Evolutionary conservation across 2,797 vertebrate genomes (phyloP).

Genomic region (Falco berigora): DNA sequence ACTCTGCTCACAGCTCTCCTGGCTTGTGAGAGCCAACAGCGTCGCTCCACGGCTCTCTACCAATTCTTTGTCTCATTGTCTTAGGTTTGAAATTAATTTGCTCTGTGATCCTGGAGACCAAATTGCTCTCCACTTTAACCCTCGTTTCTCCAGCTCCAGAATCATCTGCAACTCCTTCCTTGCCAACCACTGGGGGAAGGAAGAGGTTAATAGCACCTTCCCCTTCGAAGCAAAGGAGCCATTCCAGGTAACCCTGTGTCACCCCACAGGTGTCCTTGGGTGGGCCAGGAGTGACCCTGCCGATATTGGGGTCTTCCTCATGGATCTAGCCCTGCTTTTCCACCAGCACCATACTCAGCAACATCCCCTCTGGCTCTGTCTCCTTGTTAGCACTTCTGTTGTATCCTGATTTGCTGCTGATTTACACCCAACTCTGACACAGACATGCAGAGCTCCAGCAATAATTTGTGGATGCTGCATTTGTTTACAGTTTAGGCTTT

Average conservation of each 20-base stretch:
- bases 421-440: not conserved
- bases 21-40: not conserved
- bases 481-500: not conserved
- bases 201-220: conserved; percentile 70
- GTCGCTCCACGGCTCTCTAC: fast-evolving
- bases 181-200: conserved; percentile 73
- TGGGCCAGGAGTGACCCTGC: not conserved
- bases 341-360: not conserved
- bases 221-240: conserved; percentile 71
- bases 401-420: not conserved
- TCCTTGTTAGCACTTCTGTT: not conserved
- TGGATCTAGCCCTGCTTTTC: not conserved
- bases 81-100: conserved; percentile 82
- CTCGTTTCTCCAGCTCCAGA: conserved; percentile 71
- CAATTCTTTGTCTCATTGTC: not conserved
- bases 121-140: conserved; percentile 79
- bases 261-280: not conserved
- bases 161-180: conserved; percentile 78
- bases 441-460: not conserved
- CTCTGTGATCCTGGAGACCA: conserved; percentile 71
- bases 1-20: not conserved
- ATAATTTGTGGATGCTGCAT: not conserved
- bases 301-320: not conserved
- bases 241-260: conserved; percentile 72
- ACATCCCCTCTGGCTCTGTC: not conserved